phyloP scores from a whole-genome alignment of 2,888 invertebrate genomes.

The Nemurella pictetii region DNA sequence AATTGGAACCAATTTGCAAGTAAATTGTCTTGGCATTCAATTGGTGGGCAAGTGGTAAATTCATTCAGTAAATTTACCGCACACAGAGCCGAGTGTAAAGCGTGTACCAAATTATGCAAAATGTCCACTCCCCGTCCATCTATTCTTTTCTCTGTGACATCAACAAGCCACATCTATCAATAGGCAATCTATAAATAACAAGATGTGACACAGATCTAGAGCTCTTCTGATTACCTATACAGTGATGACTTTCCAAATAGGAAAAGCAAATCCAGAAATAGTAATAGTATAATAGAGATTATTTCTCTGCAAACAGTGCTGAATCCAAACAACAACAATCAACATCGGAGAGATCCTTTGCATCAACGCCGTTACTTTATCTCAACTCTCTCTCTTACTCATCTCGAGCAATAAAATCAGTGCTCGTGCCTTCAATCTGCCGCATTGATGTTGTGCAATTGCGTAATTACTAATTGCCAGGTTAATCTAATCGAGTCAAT shows the following conservation, averaged over 20 bases:
- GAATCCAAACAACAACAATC: not conserved
- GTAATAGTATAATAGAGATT: too few relatives aligned
- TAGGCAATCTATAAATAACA: too few relatives aligned
- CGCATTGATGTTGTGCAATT: too few relatives aligned
- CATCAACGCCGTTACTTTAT: not conserved
- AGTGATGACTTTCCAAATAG: not conserved
- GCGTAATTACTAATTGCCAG: not conserved
- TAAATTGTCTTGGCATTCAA: not conserved
- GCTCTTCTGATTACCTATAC: not conserved
- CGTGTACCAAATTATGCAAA: too few relatives aligned
- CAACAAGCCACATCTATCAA: too few relatives aligned
- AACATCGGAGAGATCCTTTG: not conserved
- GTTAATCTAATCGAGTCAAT: not conserved
- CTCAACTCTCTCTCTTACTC: not conserved
- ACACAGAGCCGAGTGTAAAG: too few relatives aligned
- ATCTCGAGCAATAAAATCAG: not conserved
- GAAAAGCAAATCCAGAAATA: not conserved
- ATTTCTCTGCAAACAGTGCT: not conserved
- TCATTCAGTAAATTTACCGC: not conserved
- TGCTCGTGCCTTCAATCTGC: not conserved
- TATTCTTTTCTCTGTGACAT: too few relatives aligned
- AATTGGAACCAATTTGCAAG: not conserved
- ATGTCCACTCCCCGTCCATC: too few relatives aligned
- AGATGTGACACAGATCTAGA: not conserved
- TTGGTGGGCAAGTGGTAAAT: not conserved